Evolutionary conservation across 2,888 invertebrate genomes (phyloP).

Genomic region (Panzeria rudis): DNA sequence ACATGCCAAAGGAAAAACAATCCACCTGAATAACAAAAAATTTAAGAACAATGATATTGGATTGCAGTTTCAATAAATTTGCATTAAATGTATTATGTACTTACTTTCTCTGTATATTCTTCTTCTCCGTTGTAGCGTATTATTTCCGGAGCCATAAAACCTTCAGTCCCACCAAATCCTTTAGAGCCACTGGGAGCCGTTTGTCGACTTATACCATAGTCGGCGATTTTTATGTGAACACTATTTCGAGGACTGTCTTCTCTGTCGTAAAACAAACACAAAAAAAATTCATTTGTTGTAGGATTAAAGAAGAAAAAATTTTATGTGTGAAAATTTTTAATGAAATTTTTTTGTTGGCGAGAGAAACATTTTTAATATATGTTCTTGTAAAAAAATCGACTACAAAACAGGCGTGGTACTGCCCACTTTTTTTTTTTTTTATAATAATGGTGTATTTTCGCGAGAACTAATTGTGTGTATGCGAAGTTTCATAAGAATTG

Average conservation of each 20-base stretch:
- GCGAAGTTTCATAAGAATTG: too few species aligned
- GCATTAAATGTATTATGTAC: neutral
- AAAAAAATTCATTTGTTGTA: neutral
- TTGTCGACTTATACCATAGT: conserved; percentile 96
- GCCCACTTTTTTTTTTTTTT: too few species aligned
- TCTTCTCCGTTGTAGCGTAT: conserved; percentile 99
- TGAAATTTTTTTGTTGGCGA: too few species aligned
- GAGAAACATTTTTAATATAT: too few species aligned
- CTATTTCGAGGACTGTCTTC: conserved; percentile 87
- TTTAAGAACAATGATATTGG: neutral
- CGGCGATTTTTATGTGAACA: conserved; percentile 96
- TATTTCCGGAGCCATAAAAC: conserved; percentile 99
- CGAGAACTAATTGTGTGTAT: too few species aligned
- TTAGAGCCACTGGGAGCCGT: conserved; percentile 96
- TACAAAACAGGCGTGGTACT: too few species aligned
- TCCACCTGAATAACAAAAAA: conserved; percentile 91
- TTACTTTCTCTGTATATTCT: conserved; percentile 97
- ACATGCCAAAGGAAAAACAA: conserved; percentile 99
- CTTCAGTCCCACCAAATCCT: conserved; percentile 99
- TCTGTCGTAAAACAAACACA: conserved; percentile 72
- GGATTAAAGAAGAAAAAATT: neutral
- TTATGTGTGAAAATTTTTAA: too few species aligned
- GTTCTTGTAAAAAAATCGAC: too few species aligned
- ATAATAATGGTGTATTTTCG: too few species aligned
- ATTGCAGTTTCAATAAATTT: neutral